Evolutionary conservation across 2,113 vertebrate species (phyloP), one percentile per base, ranked within the genome.

Genomic region (Amia ocellicauda): DNA sequence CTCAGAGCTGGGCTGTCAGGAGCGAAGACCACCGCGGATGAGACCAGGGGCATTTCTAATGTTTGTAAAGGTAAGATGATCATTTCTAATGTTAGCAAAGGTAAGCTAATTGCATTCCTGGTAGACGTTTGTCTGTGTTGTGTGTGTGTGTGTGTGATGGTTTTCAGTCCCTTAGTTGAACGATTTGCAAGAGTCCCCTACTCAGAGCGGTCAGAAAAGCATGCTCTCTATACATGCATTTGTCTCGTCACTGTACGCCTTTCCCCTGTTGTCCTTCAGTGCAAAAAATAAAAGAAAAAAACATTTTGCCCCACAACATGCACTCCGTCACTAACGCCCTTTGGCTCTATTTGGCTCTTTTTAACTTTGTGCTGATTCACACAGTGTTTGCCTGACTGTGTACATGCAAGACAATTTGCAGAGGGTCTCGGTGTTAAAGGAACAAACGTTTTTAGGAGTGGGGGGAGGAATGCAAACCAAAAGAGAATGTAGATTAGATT

Each of bases 21-120:
- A 77, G 75, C 63, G 64, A 61, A 36, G 31, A 60, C 59, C 62
- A 41, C 63, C 74, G 62, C 73, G 45, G 67, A 85, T 80, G 85
- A 84, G 84, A 86, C 78, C 81, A 62, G 59, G 69, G 65, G 50
- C 80, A 70, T 72, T 77, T 78, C 69, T 74, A 82, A 85, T 78
- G 74, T 85, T 80, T 85, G 74, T 86, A 81, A 74, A 88, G 85
- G 89, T 90, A 84, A 86, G 77, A 23, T 36, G 4, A 4, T 36
- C 31, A 4, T 36, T 10, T 10, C 31, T 74, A 82, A 85, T 78
- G 74, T 85, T 80, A 84, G 74, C 86, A 81, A 74, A 88, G 85
- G 89, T 90, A 84, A 86, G 77, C 20, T 36, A 4, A 4, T 36
- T n/a, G n/a, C 31, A 4, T 36, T 10, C 31, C 31, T n/a, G n/a